These are phyloP conservation scores for Enteromius trimaculatus DNA, from an alignment of 2,797 vertebrate genomes.

Conservation along the genomic window DNA sequence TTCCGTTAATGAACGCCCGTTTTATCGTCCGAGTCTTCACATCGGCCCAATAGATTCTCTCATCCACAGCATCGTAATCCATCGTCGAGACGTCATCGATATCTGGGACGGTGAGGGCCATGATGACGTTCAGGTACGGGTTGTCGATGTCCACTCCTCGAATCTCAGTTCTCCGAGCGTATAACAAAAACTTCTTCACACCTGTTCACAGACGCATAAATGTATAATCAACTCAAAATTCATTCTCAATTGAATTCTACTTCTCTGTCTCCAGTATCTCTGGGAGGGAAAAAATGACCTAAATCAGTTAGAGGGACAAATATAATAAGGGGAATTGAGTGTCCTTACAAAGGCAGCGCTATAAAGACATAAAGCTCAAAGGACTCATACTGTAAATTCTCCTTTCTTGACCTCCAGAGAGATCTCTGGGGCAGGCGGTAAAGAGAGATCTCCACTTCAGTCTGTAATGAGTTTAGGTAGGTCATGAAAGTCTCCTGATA, in stretches of 20 bases:
- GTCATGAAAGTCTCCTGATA: conserved; percentile 47
- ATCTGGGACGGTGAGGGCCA: conserved; percentile 86
- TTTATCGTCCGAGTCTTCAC: conserved; percentile 88
- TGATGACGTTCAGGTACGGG: conserved; percentile 88
- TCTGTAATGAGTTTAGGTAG: conserved; percentile 54
- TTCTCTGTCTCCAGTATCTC: neutral
- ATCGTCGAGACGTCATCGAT: conserved; percentile 86
- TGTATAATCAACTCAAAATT: neutral
- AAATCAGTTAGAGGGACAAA: conserved; percentile 22
- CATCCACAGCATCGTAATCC: conserved; percentile 83
- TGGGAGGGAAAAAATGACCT: conserved; percentile 12
- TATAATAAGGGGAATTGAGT: conserved; percentile 31
- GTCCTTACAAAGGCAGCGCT: conserved; percentile 25
- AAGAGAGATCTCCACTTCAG: conserved; percentile 43
- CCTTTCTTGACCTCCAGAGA: conserved; percentile 43
- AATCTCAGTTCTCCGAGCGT: conserved; percentile 85
- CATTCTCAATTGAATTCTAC: neutral
- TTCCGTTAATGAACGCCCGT: conserved; percentile 86
- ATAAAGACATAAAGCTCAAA: conserved; percentile 39
- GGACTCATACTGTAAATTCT: conserved; percentile 33
- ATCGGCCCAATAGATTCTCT: conserved; percentile 87
- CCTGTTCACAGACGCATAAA: conserved; percentile 67
- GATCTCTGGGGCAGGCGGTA: conserved; percentile 31
- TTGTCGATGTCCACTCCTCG: conserved; percentile 87
- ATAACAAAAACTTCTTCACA: conserved; percentile 86